Evolutionary conservation across 23 tunicate genomes (phyloP).

Genomic region (Styela plicata): DNA sequence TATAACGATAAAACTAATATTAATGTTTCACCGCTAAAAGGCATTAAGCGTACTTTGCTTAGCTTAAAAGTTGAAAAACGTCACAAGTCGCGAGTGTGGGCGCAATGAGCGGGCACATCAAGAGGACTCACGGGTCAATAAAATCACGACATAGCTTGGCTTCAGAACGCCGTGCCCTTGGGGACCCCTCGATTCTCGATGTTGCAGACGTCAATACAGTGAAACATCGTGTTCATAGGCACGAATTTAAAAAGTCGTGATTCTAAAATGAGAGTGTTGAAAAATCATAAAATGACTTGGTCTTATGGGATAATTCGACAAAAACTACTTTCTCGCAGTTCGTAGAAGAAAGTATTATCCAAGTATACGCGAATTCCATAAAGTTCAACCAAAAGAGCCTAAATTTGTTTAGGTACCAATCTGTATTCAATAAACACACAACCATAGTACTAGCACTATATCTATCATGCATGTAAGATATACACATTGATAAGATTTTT

Average conservation of each 20-base stretch:
- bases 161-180: background rate
- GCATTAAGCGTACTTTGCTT: background rate
- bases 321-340: too few species aligned
- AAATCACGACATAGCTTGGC: background rate
- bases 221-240: background rate
- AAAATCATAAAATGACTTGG: background rate
- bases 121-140: background rate
- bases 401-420: too few species aligned
- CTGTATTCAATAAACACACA: too few species aligned
- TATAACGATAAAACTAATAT: background rate
- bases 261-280: background rate
- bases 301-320: too few species aligned
- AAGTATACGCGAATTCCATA: too few species aligned
- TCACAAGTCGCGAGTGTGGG: background rate
- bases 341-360: too few species aligned
- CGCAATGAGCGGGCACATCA: background rate
- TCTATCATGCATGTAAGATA: too few species aligned
- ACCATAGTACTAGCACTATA: too few species aligned
- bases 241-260: background rate
- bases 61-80: background rate
- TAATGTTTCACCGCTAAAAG: background rate
- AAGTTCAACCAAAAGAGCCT: too few species aligned
- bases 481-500: too few species aligned
- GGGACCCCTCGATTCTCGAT: background rate
- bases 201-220: background rate